phyloP scores from a whole-genome alignment of 2,113 vertebrate genomes.

The Ondatra zibethicus region DNA sequence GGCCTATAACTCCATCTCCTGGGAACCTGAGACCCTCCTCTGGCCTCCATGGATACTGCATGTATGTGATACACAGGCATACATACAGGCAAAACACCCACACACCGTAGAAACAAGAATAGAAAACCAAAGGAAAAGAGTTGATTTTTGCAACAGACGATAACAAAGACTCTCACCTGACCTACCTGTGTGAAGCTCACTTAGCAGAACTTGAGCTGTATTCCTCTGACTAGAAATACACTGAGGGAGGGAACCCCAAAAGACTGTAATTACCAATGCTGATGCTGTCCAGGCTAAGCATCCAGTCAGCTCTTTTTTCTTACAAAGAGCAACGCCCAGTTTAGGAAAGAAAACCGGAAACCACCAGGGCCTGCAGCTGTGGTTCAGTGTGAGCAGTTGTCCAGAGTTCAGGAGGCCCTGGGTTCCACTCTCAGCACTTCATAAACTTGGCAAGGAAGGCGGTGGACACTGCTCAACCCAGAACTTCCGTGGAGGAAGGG shows the following conservation, averaged over 20 bases:
- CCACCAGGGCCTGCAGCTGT: too few species aligned
- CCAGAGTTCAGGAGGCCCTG: not conserved
- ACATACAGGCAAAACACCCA: not conserved
- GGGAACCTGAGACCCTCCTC: not conserved
- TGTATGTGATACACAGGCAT: not conserved
- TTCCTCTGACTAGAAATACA: conserved; percentile 68
- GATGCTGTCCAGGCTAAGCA: conserved; percentile 44
- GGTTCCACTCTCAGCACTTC: not conserved
- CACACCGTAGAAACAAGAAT: not conserved
- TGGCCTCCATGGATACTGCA: not conserved
- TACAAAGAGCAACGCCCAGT: conserved; percentile 44
- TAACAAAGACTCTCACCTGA: conserved; percentile 70
- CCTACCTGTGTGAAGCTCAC: conserved; percentile 58
- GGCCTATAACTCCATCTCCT: not conserved
- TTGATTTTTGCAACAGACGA: conserved; percentile 57
- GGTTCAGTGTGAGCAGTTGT: not conserved
- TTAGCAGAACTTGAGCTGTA: conserved; percentile 67
- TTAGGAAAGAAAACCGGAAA: conserved; percentile 52
- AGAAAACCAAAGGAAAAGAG: not conserved
- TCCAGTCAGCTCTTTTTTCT: not conserved
- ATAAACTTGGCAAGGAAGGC: not conserved
- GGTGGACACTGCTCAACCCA: not conserved
- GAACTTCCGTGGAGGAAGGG: not conserved
- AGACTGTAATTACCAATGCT: not conserved
- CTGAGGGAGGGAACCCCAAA: conserved; percentile 38